A percentile compares a stretch with the other conserved stretches of the same genome.
These are phyloP conservation scores for Diprion similis DNA, from an alignment of 1,140 invertebrate genomes.

Conservation along the genomic window DNA sequence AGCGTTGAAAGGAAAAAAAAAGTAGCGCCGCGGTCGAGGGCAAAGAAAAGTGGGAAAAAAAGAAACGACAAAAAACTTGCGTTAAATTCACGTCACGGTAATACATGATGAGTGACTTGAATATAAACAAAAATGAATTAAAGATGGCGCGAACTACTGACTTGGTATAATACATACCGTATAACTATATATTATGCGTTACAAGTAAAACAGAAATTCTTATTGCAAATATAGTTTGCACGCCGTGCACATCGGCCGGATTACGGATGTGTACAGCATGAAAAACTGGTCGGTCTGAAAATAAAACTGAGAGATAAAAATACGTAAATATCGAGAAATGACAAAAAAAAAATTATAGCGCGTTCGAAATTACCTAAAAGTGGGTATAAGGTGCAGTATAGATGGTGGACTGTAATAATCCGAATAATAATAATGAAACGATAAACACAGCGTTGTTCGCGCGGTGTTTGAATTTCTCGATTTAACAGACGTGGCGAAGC, in stretches of 20 bases:
- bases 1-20: background rate
- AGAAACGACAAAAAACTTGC: background rate
- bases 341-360: background rate
- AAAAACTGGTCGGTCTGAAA: background rate
- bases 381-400: too few relatives aligned
- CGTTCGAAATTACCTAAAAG: background rate
- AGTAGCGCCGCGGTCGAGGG: background rate
- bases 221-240: too few relatives aligned
- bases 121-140: background rate
- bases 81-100: background rate
- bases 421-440: background rate
- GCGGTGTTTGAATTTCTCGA: background rate
- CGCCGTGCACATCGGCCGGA: too few relatives aligned
- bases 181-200: too few relatives aligned
- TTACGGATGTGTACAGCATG: background rate
- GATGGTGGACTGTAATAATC: too few relatives aligned
- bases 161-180: too few relatives aligned
- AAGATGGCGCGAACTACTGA: too few relatives aligned
- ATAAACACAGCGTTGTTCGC: background rate
- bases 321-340: background rate
- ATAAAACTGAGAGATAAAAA: slow-evolving; percentile 4
- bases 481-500: background rate
- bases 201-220: too few relatives aligned
- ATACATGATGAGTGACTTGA: background rate
- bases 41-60: background rate